These are phyloP conservation scores for Dicyrtomina minuta DNA, from an alignment of 2,888 invertebrate species.

Conservation along the genomic window DNA sequence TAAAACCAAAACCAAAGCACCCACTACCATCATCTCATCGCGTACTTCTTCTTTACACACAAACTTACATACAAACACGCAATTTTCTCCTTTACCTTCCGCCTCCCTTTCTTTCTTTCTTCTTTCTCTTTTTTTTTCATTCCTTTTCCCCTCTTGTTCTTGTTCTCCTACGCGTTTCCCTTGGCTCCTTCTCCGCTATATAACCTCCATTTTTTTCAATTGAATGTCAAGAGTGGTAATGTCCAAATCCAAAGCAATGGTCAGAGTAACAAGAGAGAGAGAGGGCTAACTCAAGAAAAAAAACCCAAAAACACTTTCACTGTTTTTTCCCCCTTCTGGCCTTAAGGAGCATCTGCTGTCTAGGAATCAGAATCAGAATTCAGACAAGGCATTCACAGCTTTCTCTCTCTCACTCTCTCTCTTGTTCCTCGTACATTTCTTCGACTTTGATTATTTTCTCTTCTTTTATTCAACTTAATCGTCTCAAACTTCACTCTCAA, in stretches of 20 bases:
- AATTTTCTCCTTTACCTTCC: not conserved
- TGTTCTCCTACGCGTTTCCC: too few relatives aligned
- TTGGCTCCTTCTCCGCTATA: too few relatives aligned
- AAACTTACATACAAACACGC: not conserved
- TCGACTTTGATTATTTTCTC: slow-evolving; percentile 6
- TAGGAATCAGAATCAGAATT: too few relatives aligned
- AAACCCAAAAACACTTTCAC: slow-evolving; percentile 2
- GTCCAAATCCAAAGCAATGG: too few relatives aligned
- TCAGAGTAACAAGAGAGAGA: not conserved
- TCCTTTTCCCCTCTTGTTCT: not conserved
- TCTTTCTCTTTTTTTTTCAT: not conserved
- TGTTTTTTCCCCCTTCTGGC: not conserved
- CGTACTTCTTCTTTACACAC: not conserved
- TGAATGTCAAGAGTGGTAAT: too few relatives aligned
- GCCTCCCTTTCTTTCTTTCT: not conserved
- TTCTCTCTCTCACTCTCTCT: not conserved
- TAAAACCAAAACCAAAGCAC: not conserved
- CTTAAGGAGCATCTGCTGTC: not conserved
- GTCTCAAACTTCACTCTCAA: slow-evolving; percentile 8
- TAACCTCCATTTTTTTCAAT: too few relatives aligned
- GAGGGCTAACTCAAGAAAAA: not conserved
- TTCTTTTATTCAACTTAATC: slow-evolving; percentile 6
- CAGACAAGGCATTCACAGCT: not conserved
- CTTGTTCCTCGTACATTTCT: not conserved
- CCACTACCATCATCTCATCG: not conserved